Conservation (phyloP, 2,113 vertebrate genomes). For the Amphiprion ocellaris region DNA sequence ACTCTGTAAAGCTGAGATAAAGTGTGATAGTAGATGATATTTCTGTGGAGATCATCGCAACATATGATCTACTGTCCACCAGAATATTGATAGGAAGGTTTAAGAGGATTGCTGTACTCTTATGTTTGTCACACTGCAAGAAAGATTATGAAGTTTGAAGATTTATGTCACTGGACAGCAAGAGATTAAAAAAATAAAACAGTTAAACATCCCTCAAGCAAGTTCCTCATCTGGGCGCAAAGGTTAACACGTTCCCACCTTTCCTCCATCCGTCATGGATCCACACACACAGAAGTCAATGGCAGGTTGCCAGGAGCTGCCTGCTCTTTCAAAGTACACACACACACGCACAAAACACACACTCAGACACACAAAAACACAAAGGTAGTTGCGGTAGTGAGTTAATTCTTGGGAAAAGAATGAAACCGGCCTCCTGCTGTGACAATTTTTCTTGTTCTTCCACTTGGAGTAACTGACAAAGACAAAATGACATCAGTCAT, state of each 20-base stretch:
- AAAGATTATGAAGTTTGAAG: constrained; percentile 25
- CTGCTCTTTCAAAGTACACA: not conserved
- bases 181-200: constrained; percentile 10
- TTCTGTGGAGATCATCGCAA: not conserved
- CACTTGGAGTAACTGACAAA: constrained; percentile 19
- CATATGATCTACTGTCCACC: too few species aligned
- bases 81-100: not conserved
- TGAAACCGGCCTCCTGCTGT: not conserved
- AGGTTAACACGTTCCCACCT: constrained; percentile 73
- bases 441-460: constrained; percentile 1
- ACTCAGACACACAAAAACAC: constrained; percentile 9
- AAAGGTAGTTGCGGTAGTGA: not conserved
- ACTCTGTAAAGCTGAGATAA: not conserved
- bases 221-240: constrained; percentile 43
- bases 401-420: not conserved
- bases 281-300: constrained; percentile 39
- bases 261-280: constrained; percentile 63
- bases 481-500: constrained; percentile 8
- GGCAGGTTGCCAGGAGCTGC: constrained; percentile 48
- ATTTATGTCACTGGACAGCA: constrained; percentile 32
- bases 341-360: constrained; percentile 19
- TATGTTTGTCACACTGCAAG: not conserved
- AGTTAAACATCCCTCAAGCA: constrained; percentile 14
- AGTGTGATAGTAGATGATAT: not conserved
- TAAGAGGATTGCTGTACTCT: not conserved